Evolutionary conservation across 2,888 invertebrate species (phyloP).

Genomic region (Notodonta dromedarius): DNA sequence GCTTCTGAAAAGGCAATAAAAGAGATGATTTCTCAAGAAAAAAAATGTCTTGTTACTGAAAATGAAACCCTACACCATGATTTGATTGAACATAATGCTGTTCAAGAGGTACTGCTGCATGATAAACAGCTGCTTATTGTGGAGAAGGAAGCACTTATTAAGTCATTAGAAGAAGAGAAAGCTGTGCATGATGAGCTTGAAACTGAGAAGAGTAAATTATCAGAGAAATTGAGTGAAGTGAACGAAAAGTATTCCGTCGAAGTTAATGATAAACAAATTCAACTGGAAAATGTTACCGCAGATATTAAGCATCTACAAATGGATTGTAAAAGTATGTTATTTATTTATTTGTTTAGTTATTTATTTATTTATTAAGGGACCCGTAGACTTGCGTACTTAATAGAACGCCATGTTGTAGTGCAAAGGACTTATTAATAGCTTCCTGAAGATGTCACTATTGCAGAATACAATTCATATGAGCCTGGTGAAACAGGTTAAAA

Average conservation of each 20-base stretch:
- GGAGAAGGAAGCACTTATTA: constrained; percentile 40
- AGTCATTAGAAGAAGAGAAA: constrained; percentile 41
- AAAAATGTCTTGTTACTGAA: constrained; percentile 22
- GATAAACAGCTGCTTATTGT: constrained; percentile 34
- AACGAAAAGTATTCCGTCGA: constrained; percentile 32
- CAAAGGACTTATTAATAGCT: no score
- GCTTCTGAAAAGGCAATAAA: constrained; percentile 22
- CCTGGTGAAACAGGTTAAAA: no score
- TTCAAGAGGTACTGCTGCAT: constrained; percentile 29
- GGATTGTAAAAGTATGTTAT: constrained; percentile 49
- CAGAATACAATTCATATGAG: no score
- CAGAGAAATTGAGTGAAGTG: constrained; percentile 34
- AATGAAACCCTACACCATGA: constrained; percentile 26
- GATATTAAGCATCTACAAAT: constrained; percentile 41
- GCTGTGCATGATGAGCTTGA: constrained; percentile 40
- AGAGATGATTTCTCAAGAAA: constrained; percentile 23
- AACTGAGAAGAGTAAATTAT: constrained; percentile 38
- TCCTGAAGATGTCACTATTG: no score
- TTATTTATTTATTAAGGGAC: no score
- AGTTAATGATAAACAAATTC: constrained; percentile 32
- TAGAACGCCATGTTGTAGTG: no score
- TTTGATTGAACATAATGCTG: constrained; percentile 16
- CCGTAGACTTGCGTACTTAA: no score
- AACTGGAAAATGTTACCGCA: constrained; percentile 34
- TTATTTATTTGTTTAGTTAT: constrained; percentile 15